Evolutionary conservation across 2,113 vertebrate species (phyloP).

Genomic region (Passer domesticus): DNA sequence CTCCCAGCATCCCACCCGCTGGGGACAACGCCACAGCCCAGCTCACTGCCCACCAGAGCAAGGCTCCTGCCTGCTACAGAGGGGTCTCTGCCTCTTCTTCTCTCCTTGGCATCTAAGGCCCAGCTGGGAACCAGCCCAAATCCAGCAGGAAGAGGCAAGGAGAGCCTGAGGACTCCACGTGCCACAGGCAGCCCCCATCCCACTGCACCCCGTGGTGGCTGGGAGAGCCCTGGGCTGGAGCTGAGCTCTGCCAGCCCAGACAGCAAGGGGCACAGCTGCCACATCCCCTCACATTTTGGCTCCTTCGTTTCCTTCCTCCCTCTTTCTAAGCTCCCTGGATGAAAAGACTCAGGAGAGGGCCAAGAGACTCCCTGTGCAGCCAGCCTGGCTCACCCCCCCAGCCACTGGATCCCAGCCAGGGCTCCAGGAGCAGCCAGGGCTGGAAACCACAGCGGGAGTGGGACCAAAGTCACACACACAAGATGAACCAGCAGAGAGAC

Average conservation of each 20-base stretch:
- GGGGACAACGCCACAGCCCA: fast-evolving
- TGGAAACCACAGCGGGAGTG: not conserved
- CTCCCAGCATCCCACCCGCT: fast-evolving
- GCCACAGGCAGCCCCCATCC: not conserved
- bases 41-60: not conserved
- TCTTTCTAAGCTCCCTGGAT: not conserved
- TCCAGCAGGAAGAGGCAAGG: not conserved
- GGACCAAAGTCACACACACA: not conserved
- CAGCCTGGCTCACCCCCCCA: fast-evolving
- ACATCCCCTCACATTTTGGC: not conserved
- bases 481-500: not conserved
- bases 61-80: not conserved
- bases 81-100: not conserved
- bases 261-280: not conserved
- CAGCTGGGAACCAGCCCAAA: not conserved
- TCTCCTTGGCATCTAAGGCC: no score
- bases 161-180: not conserved
- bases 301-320: not conserved
- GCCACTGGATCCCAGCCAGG: not conserved
- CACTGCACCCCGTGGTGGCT: not conserved
- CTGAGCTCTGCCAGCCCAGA: not conserved
- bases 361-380: not conserved
- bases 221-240: not conserved
- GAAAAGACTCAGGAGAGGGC: not conserved
- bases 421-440: not conserved